These are phyloP conservation scores for Acanthis flammea DNA, from an alignment of 2,797 vertebrate genomes.

Conservation along the genomic window DNA sequence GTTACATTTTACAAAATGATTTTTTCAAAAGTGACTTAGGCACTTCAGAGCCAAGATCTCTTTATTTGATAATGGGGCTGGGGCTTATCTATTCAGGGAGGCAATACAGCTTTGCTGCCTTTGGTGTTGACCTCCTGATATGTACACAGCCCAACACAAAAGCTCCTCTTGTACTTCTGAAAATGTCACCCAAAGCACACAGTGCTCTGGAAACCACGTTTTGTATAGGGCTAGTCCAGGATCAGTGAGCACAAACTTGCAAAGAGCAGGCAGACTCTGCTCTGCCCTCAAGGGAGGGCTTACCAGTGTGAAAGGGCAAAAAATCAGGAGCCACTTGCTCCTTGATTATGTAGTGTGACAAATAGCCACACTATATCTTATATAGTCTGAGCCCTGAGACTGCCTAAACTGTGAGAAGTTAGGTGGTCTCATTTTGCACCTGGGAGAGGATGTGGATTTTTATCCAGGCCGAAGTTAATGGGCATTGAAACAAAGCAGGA, in stretches of 20 bases:
- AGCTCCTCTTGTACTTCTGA: constrained; percentile 30
- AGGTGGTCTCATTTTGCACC: not conserved
- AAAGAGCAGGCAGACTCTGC: not conserved
- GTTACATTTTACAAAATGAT: constrained; percentile 4
- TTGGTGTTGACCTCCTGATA: constrained; percentile 17
- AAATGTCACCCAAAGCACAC: constrained; percentile 44
- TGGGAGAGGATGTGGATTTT: not conserved
- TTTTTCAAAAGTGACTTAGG: constrained; percentile 6
- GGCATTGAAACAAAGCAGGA: not conserved
- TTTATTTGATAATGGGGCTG: not conserved
- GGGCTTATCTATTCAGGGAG: not conserved
- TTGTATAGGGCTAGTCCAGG: not conserved
- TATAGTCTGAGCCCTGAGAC: not conserved
- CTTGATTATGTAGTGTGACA: not conserved
- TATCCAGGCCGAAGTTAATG: not conserved
- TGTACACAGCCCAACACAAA: constrained; percentile 22
- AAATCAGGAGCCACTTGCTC: not conserved
- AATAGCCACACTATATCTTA: not conserved
- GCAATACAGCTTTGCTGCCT: not conserved
- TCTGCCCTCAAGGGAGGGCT: not conserved
- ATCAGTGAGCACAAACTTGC: not conserved
- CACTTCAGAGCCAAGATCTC: not conserved
- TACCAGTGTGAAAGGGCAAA: not conserved
- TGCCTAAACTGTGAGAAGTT: not conserved
- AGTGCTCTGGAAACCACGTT: not conserved